Evolutionary conservation across 2,797 vertebrate genomes (phyloP), one percentile per base, ranked within the genome.

Genomic region (Alectoris magna): DNA sequence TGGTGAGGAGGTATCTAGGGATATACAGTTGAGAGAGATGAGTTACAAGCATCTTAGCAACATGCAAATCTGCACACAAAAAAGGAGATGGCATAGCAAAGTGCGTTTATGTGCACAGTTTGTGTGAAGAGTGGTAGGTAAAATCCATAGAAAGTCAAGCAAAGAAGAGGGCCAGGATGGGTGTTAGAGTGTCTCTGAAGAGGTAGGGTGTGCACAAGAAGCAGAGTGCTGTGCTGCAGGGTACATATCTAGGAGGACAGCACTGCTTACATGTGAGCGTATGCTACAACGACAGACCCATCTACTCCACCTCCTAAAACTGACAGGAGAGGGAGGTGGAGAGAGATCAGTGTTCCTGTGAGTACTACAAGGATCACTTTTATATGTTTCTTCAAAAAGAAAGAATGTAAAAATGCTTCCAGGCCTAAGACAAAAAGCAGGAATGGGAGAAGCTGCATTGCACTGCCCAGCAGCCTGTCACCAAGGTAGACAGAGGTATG

Each of bases 201-300:
- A 34, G 29, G 43, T 27, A 60, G 43, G 5, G 17, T 39, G 9
- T 36, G 22, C 26, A 62, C 9, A 3, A 23, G 19, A 8, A 77
- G 39, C 2, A 11, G 29, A 72, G 31, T 1, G 36, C 18, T 23
- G 8, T 1, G 0, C 7, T 58, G 10, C 48, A 79, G 49, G 23
- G 9, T 43, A 62, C 8, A 0, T 10, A 26, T 10, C 70, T 31
- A 18, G n/a, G 41, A 73, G 75, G 9, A 88, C 56, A 76, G 15
- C 23, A 48, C 56, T 53, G 23, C 9, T 22, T 36, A 7, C 31
- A 10, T 11, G 2, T 26, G 22, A 81, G 14, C 22, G 46, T 39
- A 29, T 8, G 31, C 14, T 53, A 74, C 16, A 15, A 22, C 73
- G 29, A 38, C 46, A 51, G n/a, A 84, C 24, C 29, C 27, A 62